Evolutionary conservation across 1,140 invertebrate species (phyloP), one percentile per base, ranked within the genome.

Genomic region (Eumaeus atala): DNA sequence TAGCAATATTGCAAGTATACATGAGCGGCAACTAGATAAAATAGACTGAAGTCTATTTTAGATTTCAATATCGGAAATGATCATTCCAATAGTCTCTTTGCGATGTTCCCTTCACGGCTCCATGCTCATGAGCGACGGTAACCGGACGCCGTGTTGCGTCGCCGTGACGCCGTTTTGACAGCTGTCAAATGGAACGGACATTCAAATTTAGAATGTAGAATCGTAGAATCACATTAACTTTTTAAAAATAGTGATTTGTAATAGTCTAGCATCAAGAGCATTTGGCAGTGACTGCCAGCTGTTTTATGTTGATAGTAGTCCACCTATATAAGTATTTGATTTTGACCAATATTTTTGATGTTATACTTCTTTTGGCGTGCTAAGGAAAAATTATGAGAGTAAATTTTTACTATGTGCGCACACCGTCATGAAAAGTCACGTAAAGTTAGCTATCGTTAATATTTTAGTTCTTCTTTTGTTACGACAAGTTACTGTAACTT

Each of bases 151-250:
- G 67, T 71, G 63, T 71, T 76, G 71, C 68, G 66, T 58, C 61
- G 72, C 66, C 73, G 65, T 76, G 74, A 76, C 75, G 71, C 61
- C 70, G 72, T 70, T 72, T 69, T 79, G 77, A 81, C 76, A 83
- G 70, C 68, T 73, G 72, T 72, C 72, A 77, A 66, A 70, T 62
- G 61, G 60, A 66, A 66, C 70, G 67, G 67, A 74, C 69, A 74
- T 77, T 78, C 68, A 66, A 74, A 74, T 68, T 77, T 77, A 70
- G 70, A 74, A 77, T 73, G 63, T 67, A 28, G 21, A 28, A 28
- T 28, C 21, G 21, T 68, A 60, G 61, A 69, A 71, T 68, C 58
- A 61, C 57, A 52, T 66, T 66, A 60, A 60, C 42, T 59, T 51
- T 56, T 48, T 54, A 62, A 59, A 53, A 48, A 36, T 54, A 44